Conservation (phyloP, 2,113 vertebrate genomes). For the Meleagris gallopavo region DNA sequence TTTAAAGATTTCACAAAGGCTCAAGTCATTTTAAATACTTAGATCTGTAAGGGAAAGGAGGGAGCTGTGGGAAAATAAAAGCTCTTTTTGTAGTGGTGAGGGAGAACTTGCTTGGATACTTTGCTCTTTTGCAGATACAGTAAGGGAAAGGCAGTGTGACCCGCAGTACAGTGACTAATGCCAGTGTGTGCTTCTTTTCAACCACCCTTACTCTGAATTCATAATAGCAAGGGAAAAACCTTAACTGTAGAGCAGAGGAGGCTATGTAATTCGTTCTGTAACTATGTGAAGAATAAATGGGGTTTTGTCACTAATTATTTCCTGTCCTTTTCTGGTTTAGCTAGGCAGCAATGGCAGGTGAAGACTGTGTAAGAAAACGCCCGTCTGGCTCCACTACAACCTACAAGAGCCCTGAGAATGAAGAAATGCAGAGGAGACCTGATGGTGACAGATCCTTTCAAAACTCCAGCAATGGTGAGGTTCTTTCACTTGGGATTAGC, state of each 20-base stretch:
- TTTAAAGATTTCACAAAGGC: not conserved
- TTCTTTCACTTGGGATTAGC: fast-evolving
- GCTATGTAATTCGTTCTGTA: not conserved
- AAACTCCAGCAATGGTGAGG: slow-evolving; percentile 73
- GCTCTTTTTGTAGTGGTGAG: not conserved
- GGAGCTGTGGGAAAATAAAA: not conserved
- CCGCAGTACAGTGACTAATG: not conserved
- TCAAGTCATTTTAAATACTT: not conserved
- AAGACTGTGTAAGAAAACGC: slow-evolving; percentile 76
- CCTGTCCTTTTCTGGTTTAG: not conserved
- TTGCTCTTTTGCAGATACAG: not conserved
- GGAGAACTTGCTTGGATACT: not conserved
- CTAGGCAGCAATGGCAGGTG: slow-evolving; percentile 59
- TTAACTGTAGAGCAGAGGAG: not conserved
- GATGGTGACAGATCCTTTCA: slow-evolving; percentile 27
- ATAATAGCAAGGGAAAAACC: not conserved
- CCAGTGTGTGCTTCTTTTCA: not conserved
- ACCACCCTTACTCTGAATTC: not conserved
- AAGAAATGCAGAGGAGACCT: slow-evolving; percentile 39
- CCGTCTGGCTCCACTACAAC: slow-evolving; percentile 13
- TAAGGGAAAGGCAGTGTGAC: not conserved
- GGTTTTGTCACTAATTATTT: not conserved
- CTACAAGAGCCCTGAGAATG: slow-evolving; percentile 36
- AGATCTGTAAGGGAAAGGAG: not conserved
- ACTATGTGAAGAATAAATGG: not conserved